Conservation (phyloP, 2,888 invertebrate species). For the Epirrita christyi region DNA sequence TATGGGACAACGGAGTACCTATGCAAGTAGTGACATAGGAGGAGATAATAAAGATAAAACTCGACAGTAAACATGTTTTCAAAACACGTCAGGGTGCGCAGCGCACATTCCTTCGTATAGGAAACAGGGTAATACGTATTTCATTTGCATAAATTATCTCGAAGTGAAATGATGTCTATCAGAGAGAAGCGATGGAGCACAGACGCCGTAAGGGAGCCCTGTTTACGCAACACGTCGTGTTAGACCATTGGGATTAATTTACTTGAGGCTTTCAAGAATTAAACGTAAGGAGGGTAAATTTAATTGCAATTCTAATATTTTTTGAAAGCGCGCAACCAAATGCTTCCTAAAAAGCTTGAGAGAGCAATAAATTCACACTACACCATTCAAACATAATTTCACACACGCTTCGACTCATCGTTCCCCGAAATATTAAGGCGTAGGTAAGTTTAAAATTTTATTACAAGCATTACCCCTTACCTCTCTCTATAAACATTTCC, state of each 20-base stretch:
- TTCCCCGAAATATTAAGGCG: slow-evolving; percentile 80
- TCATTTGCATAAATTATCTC: slow-evolving; percentile 81
- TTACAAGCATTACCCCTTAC: slow-evolving; percentile 77
- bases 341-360: slow-evolving; percentile 45
- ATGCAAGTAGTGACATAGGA: slow-evolving; percentile 63
- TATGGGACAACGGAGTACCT: slow-evolving; percentile 48
- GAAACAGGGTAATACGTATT: slow-evolving; percentile 77
- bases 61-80: slow-evolving; percentile 71
- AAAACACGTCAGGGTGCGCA: slow-evolving; percentile 66
- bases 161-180: slow-evolving; percentile 63
- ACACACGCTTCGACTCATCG: slow-evolving; percentile 80
- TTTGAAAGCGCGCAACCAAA: slow-evolving; percentile 7
- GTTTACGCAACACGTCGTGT: slow-evolving; percentile 69
- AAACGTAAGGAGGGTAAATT: slow-evolving; percentile 42
- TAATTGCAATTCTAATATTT: slow-evolving; percentile 37
- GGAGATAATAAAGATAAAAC: slow-evolving; percentile 75
- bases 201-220: slow-evolving; percentile 56
- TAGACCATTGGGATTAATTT: slow-evolving; percentile 69
- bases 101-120: slow-evolving; percentile 62
- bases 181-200: slow-evolving; percentile 47
- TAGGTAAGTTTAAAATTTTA: slow-evolving; percentile 84
- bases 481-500: slow-evolving; percentile 75
- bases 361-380: slow-evolving; percentile 65
- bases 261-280: slow-evolving; percentile 58
- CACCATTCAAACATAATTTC: slow-evolving; percentile 72